Evolutionary conservation across 2,113 vertebrate genomes (phyloP), one percentile per base, ranked within the genome.

Genomic region (Rhinopithecus roxellana): DNA sequence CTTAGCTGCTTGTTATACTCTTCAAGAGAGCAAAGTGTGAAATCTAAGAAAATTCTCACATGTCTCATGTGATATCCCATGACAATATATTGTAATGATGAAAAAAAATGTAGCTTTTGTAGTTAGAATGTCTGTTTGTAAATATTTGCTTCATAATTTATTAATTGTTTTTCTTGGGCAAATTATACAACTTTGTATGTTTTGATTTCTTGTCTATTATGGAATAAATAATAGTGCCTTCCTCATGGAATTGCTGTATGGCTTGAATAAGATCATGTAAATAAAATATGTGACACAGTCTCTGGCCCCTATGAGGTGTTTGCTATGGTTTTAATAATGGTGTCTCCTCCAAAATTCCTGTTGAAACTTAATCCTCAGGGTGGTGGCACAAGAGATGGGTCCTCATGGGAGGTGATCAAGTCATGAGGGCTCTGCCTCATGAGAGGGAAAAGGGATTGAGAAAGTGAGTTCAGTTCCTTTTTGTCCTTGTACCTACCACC

Each of bases 1-100:
- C 90, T 52, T 77, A 94, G 40, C 43, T 82, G 89, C 69, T 61
- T 94, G 45, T 86, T 48, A 61, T 35, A 30, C 9, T 82, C 45
- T 64, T 87, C 80, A 90, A 80, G 38, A 69, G 9, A 74, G 27
- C 50, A 70, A 95, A 57, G 11, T 74, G 48, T 48, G 80, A 93
- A 55, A 74, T 82, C 52, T 89, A 57, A 89, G 61, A 84, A 96
- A 85, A 95, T 92, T 61, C 9, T 95, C 50, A 64, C 8, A 45
- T 35, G 50, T 38, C 5, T 81, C 35, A 35, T 30, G 74, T 61
- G 55, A 17, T 69, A 59, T 43, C 43, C 52, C 30, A 64, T 48
- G 43, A 78, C 43, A 74, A 84, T 93, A 74, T 78, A 84, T 17
- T 55, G 22, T 40, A 89, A 79, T 48, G 23, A 74, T 74, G 59